A percentile compares a stretch with the other conserved stretches of the same genome.
Evolutionary conservation across 1,140 invertebrate species (phyloP).

Genomic region (Rhizoglyphus robini): DNA sequence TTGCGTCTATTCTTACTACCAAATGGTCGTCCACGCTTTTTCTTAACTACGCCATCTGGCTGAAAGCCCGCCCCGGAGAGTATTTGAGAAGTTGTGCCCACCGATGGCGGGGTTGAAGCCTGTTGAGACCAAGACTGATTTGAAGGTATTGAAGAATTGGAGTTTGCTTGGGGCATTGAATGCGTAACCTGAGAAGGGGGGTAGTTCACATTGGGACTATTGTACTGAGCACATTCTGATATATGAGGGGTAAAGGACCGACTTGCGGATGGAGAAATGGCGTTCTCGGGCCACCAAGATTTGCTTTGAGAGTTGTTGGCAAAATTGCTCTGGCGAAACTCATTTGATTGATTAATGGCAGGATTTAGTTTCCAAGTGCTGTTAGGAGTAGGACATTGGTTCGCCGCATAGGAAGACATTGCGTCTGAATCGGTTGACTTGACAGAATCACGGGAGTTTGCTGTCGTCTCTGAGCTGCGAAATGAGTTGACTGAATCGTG

Average conservation of each 20-base stretch:
- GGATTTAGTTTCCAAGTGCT: conserved; percentile 3
- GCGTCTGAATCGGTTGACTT: neutral
- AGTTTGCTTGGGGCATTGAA: neutral
- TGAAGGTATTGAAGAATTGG: conserved; percentile 1
- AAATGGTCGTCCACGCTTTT: conserved; percentile 29
- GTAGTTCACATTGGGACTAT: neutral
- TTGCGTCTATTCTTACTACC: conserved; percentile 31
- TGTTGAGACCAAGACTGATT: conserved; percentile 3
- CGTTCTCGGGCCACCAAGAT: conserved; percentile 3
- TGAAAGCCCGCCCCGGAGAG: neutral
- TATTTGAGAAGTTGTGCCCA: neutral
- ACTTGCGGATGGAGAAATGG: neutral
- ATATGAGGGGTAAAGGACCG: neutral
- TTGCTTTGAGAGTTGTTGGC: neutral
- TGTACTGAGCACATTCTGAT: neutral
- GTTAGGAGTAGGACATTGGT: conserved; percentile 4
- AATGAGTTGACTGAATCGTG: conserved; percentile 7
- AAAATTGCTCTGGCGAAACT: neutral
- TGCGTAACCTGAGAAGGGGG: neutral
- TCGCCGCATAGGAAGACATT: neutral
- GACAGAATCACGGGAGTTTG: neutral
- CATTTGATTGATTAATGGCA: neutral
- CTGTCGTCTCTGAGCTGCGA: neutral
- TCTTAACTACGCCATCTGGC: conserved; percentile 21
- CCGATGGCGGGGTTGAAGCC: neutral